Base-by-base conservation (phyloP, 2,888 invertebrate genomes). In the Caenorhabditis sp. region DNA sequence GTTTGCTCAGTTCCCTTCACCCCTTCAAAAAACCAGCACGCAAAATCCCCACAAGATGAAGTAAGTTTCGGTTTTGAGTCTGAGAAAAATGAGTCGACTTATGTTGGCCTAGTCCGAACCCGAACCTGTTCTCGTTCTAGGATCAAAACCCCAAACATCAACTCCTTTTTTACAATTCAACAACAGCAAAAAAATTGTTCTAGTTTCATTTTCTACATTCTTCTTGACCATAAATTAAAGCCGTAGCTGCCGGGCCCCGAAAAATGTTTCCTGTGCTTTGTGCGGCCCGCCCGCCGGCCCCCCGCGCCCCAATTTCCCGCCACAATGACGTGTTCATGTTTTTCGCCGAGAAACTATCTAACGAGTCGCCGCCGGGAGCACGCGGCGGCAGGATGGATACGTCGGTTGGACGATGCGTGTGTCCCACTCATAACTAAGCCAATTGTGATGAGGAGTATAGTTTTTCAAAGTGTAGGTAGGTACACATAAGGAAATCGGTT, bases 31-130 rank as follows among this genome's bases (percentile, higher is more conserved):
- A 28, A 58, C 44, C 44, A 24, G 24, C 35, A 72, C 26, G 64
- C 47, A 47, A 58, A 72, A 56, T 64, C 56, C 58, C 72, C 26
- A n/a, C n/a, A 62, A 58, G 72, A 64, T 60, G 37, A n/a, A 40
- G 20, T 22, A 32, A 11, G 9, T 13, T 13, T 40, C 40, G 2
- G 18, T n/a, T n/a, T n/a, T n/a, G n/a, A n/a, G n/a, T n/a, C n/a
- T n/a, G 65, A 74, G 72, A 74, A 26, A 65, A 74, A 74, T 74
- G 74, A 65, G 13, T 5, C n/a, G 28, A 64, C 40, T 40, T 74
- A 58, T n/a, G n/a, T n/a, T n/a, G n/a, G n/a, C n/a, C n/a, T n/a
- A n/a, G n/a, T n/a, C n/a, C n/a, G n/a, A n/a, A n/a, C n/a, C n/a
- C n/a, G n/a, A n/a, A n/a, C n/a, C n/a, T n/a, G n/a, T n/a, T n/a